phyloP scores from a whole-genome alignment of 2,797 vertebrate genomes.

The Macroramphosus scolopax region DNA sequence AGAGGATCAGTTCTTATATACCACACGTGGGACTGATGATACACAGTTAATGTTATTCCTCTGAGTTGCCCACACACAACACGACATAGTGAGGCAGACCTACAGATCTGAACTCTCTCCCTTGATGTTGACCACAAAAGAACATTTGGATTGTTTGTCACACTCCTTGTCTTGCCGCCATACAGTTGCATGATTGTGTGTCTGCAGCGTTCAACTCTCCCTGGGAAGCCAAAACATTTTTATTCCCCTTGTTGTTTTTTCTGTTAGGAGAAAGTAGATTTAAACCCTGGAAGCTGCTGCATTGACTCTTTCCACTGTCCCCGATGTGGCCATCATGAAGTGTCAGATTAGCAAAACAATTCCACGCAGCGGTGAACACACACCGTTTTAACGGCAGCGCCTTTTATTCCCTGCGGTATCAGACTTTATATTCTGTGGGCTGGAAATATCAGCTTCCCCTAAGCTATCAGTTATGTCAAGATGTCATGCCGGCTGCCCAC shows the following conservation, averaged over 20 bases:
- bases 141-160: constrained; percentile 42
- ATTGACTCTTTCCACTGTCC: too few species aligned
- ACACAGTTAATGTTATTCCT: constrained; percentile 11
- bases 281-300: constrained; percentile 41
- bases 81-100: constrained; percentile 15
- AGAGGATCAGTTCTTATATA: too few species aligned
- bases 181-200: constrained; percentile 22
- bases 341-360: constrained; percentile 35
- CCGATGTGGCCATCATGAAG: constrained; percentile 5
- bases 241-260: too few species aligned
- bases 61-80: neutral
- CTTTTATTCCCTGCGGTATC: constrained; percentile 18
- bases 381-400: constrained; percentile 11
- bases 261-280: constrained; percentile 45
- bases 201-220: constrained; percentile 34
- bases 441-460: constrained; percentile 39
- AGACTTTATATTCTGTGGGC: too few species aligned
- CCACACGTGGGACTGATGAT: constrained; percentile 1
- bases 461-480: constrained; percentile 32
- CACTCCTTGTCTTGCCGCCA: constrained; percentile 28
- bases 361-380: constrained; percentile 33
- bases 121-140: too few species aligned
- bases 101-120: too few species aligned
- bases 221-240: constrained; percentile 26
- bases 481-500: constrained; percentile 33